These are phyloP conservation scores for Smutsia gigantea DNA, from an alignment of 2,797 vertebrate genomes.

Conservation along the genomic window DNA sequence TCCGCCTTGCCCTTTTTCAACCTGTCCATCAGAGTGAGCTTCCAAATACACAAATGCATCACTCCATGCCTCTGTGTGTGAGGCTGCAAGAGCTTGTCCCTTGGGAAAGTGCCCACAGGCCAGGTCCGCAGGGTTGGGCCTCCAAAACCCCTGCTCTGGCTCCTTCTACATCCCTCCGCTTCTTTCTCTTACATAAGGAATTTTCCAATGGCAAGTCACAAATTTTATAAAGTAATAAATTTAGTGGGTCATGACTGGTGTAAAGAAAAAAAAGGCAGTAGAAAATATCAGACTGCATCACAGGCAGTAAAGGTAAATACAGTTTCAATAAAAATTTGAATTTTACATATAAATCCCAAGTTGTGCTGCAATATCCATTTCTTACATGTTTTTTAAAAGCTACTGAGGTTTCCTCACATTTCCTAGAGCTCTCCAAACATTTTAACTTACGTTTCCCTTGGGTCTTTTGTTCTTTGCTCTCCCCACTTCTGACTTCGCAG, in stretches of 20 bases:
- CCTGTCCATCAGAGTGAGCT: background rate
- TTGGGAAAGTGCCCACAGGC: background rate
- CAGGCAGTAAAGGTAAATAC: background rate
- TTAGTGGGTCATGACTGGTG: background rate
- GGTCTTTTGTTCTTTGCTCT: background rate
- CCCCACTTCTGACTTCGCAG: background rate
- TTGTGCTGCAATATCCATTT: background rate
- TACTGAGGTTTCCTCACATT: background rate
- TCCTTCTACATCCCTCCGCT: background rate
- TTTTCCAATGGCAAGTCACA: background rate
- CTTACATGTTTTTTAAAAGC: background rate
- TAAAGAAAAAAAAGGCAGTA: background rate
- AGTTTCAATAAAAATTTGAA: background rate
- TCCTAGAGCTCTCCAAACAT: background rate
- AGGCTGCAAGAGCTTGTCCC: rapidly evolving
- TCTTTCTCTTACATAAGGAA: background rate
- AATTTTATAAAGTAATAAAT: background rate
- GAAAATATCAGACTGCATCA: background rate
- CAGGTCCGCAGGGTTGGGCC: rapidly evolving
- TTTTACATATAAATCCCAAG: background rate
- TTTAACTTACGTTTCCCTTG: background rate
- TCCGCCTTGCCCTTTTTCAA: background rate
- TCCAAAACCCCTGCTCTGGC: background rate
- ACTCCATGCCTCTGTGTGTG: background rate
- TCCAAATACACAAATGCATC: background rate